Evolutionary conservation across 2,797 vertebrate species (phyloP).

Genomic region (Rhinophrynus dorsalis): DNA sequence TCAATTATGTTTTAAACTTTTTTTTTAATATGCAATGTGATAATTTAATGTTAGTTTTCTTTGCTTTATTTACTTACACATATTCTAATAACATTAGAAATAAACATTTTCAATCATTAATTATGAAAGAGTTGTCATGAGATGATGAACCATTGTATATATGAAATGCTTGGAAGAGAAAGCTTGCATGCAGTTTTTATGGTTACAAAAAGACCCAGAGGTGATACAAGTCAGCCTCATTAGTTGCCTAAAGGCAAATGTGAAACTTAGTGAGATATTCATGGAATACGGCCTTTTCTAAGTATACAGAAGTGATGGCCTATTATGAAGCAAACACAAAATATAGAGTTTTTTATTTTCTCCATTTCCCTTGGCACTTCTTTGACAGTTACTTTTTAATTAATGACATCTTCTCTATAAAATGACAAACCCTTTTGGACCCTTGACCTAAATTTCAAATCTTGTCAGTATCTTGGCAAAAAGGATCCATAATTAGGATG

Average conservation of each 20-base stretch:
- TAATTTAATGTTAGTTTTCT: too few relatives aligned
- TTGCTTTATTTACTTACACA: too few relatives aligned
- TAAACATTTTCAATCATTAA: conserved; percentile 3
- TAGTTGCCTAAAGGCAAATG: conserved; percentile 39
- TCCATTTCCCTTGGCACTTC: not conserved
- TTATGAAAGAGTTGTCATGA: conserved; percentile 23
- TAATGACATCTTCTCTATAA: not conserved
- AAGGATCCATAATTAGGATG: conserved; percentile 14
- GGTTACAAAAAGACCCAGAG: conserved; percentile 22
- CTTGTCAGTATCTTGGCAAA: conserved; percentile 26
- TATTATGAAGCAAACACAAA: not conserved
- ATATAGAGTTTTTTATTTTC: conserved; percentile 9
- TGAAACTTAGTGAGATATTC: conserved; percentile 17
- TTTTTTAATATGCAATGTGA: too few relatives aligned
- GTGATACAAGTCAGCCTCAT: conserved; percentile 47
- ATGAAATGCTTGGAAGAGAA: conserved; percentile 12
- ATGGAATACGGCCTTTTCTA: conserved; percentile 14
- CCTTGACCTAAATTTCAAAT: conserved; percentile 20
- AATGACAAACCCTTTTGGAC: conserved; percentile 1
- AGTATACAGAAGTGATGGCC: conserved; percentile 14
- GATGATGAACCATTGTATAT: conserved; percentile 7
- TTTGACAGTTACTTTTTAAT: conserved; percentile 36
- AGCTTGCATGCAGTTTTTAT: not conserved
- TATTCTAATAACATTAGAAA: too few relatives aligned
- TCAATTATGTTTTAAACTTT: too few relatives aligned